These are phyloP conservation scores for Epistrophe grossulariae DNA, from an alignment of 2,888 invertebrate genomes.

Conservation along the genomic window DNA sequence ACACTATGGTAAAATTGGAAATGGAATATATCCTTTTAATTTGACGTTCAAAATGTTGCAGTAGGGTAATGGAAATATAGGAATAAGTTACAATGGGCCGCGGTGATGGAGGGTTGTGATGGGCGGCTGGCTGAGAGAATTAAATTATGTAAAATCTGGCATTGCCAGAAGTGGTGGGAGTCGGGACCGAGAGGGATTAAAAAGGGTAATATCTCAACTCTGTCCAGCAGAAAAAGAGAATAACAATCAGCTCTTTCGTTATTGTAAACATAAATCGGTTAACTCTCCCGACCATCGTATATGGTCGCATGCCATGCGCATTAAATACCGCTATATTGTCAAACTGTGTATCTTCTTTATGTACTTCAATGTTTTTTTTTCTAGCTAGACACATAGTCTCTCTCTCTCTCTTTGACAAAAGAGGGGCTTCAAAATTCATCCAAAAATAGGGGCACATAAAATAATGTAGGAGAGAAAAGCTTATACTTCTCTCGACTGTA, in stretches of 20 bases:
- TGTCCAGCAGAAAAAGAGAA: slow-evolving; percentile 45
- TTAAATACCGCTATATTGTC: slow-evolving; percentile 21
- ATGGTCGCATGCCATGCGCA: slow-evolving; percentile 56
- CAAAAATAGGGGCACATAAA: slow-evolving; percentile 45
- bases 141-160: slow-evolving; percentile 71
- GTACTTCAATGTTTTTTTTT: slow-evolving; percentile 20
- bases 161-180: neutral
- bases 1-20: slow-evolving; percentile 50
- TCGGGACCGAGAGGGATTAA: neutral
- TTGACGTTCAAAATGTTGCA: slow-evolving; percentile 18
- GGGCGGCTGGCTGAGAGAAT: slow-evolving; percentile 26
- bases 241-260: slow-evolving; percentile 29
- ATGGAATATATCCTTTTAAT: slow-evolving; percentile 67
- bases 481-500: slow-evolving; percentile 23
- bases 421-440: slow-evolving; percentile 65
- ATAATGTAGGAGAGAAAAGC: slow-evolving; percentile 63
- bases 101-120: neutral
- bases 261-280: slow-evolving; percentile 59
- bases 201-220: slow-evolving; percentile 29
- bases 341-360: slow-evolving; percentile 26
- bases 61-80: neutral
- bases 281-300: slow-evolving; percentile 22
- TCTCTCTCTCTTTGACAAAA: neutral
- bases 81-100: neutral
- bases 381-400: slow-evolving; percentile 18